Conservation (phyloP, 2,888 invertebrate species). For the Cantharis flavilabris region DNA sequence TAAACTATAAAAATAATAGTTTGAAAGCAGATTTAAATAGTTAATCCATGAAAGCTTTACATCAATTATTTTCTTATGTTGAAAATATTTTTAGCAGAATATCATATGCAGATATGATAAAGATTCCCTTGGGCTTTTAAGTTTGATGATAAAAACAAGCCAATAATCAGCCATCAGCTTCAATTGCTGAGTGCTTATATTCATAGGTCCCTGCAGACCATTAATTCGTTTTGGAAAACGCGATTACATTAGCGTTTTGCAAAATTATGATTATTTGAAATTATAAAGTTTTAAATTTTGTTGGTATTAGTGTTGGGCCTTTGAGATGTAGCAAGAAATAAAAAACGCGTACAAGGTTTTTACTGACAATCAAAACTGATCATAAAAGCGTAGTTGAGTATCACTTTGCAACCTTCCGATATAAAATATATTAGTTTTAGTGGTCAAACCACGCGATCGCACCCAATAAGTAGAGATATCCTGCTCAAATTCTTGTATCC, state of each 20-base stretch:
- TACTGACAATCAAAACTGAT: background rate
- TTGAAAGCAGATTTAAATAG: background rate
- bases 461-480: constrained; percentile 23
- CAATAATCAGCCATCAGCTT: constrained; percentile 20
- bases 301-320: background rate
- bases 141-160: constrained; percentile 19
- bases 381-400: background rate
- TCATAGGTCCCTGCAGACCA: constrained; percentile 3
- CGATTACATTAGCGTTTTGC: background rate
- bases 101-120: constrained; percentile 21
- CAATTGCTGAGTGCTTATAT: constrained; percentile 12
- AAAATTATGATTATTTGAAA: background rate
- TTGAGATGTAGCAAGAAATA: background rate
- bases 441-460: constrained; percentile 16
- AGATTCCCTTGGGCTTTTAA: constrained; percentile 8
- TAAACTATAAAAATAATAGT: background rate
- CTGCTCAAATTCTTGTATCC: constrained; percentile 14
- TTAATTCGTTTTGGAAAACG: background rate
- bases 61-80: background rate
- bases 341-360: background rate
- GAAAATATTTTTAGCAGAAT: background rate
- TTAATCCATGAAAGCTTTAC: background rate
- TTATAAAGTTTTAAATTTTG: background rate
- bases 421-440: constrained; percentile 13
- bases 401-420: constrained; percentile 2